phyloP scores from a whole-genome alignment of 92 coral and sea anemone genomes.

The Actinostola sp. region DNA sequence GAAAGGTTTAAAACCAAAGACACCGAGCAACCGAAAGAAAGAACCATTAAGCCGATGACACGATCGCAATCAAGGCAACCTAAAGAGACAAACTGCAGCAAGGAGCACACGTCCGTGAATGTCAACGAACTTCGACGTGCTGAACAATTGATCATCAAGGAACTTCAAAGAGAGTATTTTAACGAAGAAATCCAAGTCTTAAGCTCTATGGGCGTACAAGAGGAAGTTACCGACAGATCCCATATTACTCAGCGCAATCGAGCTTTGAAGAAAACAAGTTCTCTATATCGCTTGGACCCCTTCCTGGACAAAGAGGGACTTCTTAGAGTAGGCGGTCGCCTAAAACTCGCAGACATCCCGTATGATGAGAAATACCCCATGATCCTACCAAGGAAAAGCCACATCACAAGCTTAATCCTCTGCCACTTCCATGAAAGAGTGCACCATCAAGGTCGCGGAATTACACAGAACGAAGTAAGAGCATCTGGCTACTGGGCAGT shows the following conservation, averaged over 20 bases:
- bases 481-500: conserved; percentile 37
- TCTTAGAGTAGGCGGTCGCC: conserved; percentile 43
- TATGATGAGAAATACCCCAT: conserved; percentile 41
- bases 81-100: too few species aligned
- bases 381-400: conserved; percentile 33
- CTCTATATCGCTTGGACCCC: conserved; percentile 42
- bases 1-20: too few species aligned
- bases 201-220: neutral
- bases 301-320: conserved; percentile 46
- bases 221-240: conserved; percentile 7
- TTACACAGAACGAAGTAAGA: conserved; percentile 41
- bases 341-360: conserved; percentile 17
- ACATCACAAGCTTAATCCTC: conserved; percentile 27
- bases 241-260: conserved; percentile 1
- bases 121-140: too few species aligned
- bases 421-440: conserved; percentile 40
- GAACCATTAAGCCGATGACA: too few species aligned
- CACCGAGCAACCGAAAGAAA: too few species aligned
- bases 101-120: too few species aligned
- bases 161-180: conserved; percentile 7
- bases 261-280: conserved; percentile 31
- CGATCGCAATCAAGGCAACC: too few species aligned
- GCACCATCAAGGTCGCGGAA: conserved; percentile 44
- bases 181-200: conserved; percentile 17
- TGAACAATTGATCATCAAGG: too few species aligned